phyloP scores from a whole-genome alignment of 1,140 invertebrate genomes.

The Ceratina calcarata region DNA sequence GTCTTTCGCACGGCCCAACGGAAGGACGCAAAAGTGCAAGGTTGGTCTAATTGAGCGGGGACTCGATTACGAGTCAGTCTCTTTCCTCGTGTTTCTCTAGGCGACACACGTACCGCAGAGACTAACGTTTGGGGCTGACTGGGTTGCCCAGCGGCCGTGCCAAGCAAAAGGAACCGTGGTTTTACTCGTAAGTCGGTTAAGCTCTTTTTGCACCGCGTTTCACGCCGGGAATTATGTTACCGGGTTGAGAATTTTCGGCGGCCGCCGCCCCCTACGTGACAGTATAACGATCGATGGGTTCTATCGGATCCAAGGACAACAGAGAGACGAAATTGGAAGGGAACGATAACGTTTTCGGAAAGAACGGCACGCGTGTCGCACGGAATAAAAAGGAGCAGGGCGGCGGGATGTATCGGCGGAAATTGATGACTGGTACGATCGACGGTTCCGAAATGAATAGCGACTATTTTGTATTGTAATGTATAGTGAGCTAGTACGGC shows the following conservation, averaged over 20 bases:
- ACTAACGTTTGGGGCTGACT: slow-evolving; percentile 50
- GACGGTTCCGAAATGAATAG: slow-evolving; percentile 28
- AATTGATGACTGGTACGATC: slow-evolving; percentile 38
- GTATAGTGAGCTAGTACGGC: slow-evolving; percentile 8
- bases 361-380: slow-evolving; percentile 4
- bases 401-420: slow-evolving; percentile 17
- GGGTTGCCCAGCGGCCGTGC: slow-evolving; percentile 36
- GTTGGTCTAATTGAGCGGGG: slow-evolving; percentile 72
- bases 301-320: slow-evolving; percentile 52
- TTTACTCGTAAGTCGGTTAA: slow-evolving; percentile 61
- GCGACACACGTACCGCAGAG: slow-evolving; percentile 71
- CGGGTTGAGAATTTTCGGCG: slow-evolving; percentile 39
- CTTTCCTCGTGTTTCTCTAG: slow-evolving; percentile 67
- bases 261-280: slow-evolving; percentile 34
- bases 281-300: slow-evolving; percentile 45
- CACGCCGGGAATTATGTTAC: slow-evolving; percentile 38
- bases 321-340: slow-evolving; percentile 39
- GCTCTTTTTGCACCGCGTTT: slow-evolving; percentile 17
- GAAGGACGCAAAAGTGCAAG: slow-evolving; percentile 56
- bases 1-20: background rate
- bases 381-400: slow-evolving; percentile 15
- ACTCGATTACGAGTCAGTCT: slow-evolving; percentile 73
- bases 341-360: slow-evolving; percentile 6
- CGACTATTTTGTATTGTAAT: slow-evolving; percentile 42
- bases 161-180: slow-evolving; percentile 57